Percentiles rank a stretch among this genome's conserved stretches.
phyloP scores from a whole-genome alignment of 1,140 invertebrate species.

The Oryctes rhinoceros region DNA sequence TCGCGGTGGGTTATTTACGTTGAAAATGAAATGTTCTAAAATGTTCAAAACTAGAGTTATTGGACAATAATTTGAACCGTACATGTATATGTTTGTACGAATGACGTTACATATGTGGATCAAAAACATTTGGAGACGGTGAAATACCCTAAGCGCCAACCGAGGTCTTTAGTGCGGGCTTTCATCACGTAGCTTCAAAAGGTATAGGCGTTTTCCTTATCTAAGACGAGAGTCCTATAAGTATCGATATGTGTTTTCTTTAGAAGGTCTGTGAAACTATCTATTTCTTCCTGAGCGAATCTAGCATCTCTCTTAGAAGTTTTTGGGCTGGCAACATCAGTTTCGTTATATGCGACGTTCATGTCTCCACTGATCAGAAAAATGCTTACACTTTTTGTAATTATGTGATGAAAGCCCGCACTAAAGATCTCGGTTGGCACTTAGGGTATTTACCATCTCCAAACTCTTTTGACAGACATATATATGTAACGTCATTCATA shows the following conservation, averaged over 20 bases:
- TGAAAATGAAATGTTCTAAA: too few species aligned
- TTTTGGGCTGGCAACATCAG: constrained; percentile 95
- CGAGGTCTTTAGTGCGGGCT: constrained; percentile 87
- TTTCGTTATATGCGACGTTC: constrained; percentile 96
- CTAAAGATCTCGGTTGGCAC: constrained; percentile 95
- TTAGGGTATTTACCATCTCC: constrained; percentile 95
- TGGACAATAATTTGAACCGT: constrained; percentile 93
- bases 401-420: constrained; percentile 84
- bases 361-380: constrained; percentile 92
- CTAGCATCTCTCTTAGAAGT: constrained; percentile 93
- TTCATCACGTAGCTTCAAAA: constrained; percentile 95
- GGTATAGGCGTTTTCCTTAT: constrained; percentile 84
- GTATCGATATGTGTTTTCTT: constrained; percentile 85
- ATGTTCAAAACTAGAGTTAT: constrained; percentile 75
- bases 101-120: constrained; percentile 80
- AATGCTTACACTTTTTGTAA: constrained; percentile 95
- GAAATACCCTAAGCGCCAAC: constrained; percentile 97
- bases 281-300: constrained; percentile 93
- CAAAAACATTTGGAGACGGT: constrained; percentile 83
- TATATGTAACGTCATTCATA: constrained; percentile 80
- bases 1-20: too few species aligned
- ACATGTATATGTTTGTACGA: constrained; percentile 72
- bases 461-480: constrained; percentile 77
- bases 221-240: constrained; percentile 88
- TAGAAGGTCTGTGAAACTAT: constrained; percentile 88